Percentiles rank a stretch among this genome's conserved stretches.
These are phyloP conservation scores for Drosophila littoralis DNA, from an alignment of 1,140 invertebrate species.

Conservation along the genomic window DNA sequence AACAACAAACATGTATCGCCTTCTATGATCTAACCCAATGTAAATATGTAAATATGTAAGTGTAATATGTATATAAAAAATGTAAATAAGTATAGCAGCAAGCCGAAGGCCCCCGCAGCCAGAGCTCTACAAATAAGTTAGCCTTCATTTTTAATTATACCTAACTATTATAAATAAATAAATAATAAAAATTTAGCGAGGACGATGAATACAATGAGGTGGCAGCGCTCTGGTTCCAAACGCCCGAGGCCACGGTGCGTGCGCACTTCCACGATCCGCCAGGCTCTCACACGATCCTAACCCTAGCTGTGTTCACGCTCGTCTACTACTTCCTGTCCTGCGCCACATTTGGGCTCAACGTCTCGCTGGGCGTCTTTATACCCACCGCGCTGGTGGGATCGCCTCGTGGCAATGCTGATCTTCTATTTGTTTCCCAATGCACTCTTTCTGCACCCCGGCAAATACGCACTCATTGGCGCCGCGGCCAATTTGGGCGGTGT, in stretches of 20 bases:
- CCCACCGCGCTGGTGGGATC: constrained; percentile 97
- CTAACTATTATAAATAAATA: no score
- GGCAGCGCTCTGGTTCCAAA: constrained; percentile 98
- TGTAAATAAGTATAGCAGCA: no score
- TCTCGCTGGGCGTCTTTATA: constrained; percentile 99
- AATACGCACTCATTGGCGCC: constrained; percentile 98
- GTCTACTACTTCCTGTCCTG: constrained; percentile 96
- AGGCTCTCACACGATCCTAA: constrained; percentile 91
- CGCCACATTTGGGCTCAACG: constrained; percentile 96
- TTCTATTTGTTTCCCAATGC: constrained; percentile 88
- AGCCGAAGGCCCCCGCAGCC: no score
- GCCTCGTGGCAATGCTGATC: constrained; percentile 92
- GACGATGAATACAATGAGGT: constrained; percentile 96
- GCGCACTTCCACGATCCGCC: constrained; percentile 95
- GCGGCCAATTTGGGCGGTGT: constrained; percentile 98
- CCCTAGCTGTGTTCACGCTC: constrained; percentile 92
- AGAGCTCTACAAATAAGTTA: no score
- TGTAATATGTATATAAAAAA: no score
- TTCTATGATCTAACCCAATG: no score
- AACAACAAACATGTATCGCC: no score
- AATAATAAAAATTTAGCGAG: no score
- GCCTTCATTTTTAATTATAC: no score
- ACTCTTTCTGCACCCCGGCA: constrained; percentile 91
- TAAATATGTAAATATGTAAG: no score
- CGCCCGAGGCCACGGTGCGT: constrained; percentile 96